Conservation (phyloP, 1,140 invertebrate genomes). For the Physella acuta region DNA sequence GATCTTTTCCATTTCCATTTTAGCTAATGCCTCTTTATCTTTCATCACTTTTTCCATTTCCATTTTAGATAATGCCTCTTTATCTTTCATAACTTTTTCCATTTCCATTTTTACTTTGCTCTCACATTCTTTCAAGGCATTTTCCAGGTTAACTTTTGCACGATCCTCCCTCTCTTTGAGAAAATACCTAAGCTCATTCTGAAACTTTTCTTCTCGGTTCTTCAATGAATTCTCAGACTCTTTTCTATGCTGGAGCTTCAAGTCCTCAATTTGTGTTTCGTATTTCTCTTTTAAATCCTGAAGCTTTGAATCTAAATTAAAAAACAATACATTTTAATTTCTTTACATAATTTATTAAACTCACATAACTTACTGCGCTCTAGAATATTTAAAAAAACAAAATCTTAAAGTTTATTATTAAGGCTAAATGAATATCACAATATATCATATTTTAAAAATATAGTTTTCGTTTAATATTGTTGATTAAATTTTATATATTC, state of each 20-base stretch:
- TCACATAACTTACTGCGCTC: too few relatives aligned
- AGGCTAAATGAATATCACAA: too few relatives aligned
- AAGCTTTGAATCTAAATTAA: neutral
- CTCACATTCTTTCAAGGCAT: constrained; percentile 6
- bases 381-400: too few relatives aligned
- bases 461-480: too few relatives aligned
- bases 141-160: neutral
- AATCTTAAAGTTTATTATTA: too few relatives aligned
- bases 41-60: neutral
- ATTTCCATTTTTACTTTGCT: neutral
- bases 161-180: constrained; percentile 10
- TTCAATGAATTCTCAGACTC: constrained; percentile 6
- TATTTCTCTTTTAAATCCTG: neutral
- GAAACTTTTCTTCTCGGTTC: constrained; percentile 14
- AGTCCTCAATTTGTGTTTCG: neutral
- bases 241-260: constrained; percentile 8
- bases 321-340: too few relatives aligned
- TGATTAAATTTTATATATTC: too few relatives aligned
- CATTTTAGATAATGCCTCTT: neutral
- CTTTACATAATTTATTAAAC: too few relatives aligned
- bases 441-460: too few relatives aligned
- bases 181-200: constrained; percentile 9
- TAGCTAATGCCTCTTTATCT: constrained; percentile 1
- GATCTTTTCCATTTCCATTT: neutral
- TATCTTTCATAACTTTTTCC: constrained; percentile 2